These are phyloP conservation scores for Hexactinellida sp. DNA, from an alignment of 37 sponge, comb jelly and placozoan genomes.

Conservation along the genomic window DNA sequence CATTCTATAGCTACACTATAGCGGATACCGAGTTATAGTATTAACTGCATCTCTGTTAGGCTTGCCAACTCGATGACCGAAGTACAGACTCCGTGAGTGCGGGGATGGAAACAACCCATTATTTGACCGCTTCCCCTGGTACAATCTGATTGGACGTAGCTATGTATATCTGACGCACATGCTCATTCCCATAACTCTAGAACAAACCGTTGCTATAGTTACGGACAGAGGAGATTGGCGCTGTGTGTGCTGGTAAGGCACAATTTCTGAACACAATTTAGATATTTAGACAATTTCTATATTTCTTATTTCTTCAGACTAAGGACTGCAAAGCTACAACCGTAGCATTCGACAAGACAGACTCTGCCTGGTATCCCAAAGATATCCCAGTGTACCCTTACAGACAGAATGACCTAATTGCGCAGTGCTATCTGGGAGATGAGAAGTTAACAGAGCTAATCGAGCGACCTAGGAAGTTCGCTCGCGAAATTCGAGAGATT, in stretches of 20 bases:
- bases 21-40: background rate
- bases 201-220: too few species aligned
- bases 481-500: conserved; percentile 1
- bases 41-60: background rate
- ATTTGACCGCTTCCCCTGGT: conserved; percentile 77
- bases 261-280: too few species aligned
- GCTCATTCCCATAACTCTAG: too few species aligned
- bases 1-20: too few species aligned
- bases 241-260: too few species aligned
- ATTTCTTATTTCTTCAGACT: background rate
- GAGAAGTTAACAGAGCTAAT: background rate
- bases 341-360: background rate
- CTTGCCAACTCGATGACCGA: background rate
- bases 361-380: background rate
- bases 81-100: background rate
- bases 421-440: background rate
- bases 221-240: too few species aligned
- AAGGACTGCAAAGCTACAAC: background rate
- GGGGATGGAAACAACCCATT: conserved; percentile 61
- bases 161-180: too few species aligned
- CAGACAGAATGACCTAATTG: conserved; percentile 10
- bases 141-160: too few species aligned
- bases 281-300: too few species aligned
- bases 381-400: background rate
- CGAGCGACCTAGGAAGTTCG: background rate